A percentile compares a stretch with the other conserved stretches of the same genome.
phyloP scores from a whole-genome alignment of 2,888 invertebrate species.

The Esperia sulphurella region DNA sequence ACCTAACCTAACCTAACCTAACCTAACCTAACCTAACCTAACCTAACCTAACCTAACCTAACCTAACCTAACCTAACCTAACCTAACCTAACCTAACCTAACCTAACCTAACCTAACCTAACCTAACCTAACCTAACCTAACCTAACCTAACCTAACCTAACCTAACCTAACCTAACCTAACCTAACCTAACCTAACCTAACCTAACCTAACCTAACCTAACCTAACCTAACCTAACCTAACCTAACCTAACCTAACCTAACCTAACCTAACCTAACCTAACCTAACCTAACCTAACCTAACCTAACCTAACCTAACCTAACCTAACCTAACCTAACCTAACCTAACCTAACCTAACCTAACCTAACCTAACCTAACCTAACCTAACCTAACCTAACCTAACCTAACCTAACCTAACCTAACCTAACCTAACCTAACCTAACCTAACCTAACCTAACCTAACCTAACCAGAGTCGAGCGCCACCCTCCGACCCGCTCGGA shows the following conservation, averaged over 20 bases:
- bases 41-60: slow-evolving; percentile 12
- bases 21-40: slow-evolving; percentile 11
- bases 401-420: slow-evolving; percentile 6
- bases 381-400: background rate
- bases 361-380: slow-evolving; percentile 8
- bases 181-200: slow-evolving; percentile 14
- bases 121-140: slow-evolving; percentile 11
- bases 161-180: slow-evolving; percentile 16
- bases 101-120: slow-evolving; percentile 16
- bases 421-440: slow-evolving; percentile 3
- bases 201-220: slow-evolving; percentile 3
- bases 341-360: background rate
- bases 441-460: too few species aligned
- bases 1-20: slow-evolving; percentile 14
- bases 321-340: too few species aligned
- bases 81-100: slow-evolving; percentile 16
- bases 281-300: too few species aligned
- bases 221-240: slow-evolving; percentile 11
- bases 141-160: slow-evolving; percentile 12
- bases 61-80: slow-evolving; percentile 12
- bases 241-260: slow-evolving; percentile 13
- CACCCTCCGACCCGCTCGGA: too few species aligned
- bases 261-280: slow-evolving; percentile 13
- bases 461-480: too few species aligned
- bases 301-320: too few species aligned